Evolutionary conservation across 2,888 invertebrate species (phyloP).

Genomic region (Hydroisotoma schaefferi): DNA sequence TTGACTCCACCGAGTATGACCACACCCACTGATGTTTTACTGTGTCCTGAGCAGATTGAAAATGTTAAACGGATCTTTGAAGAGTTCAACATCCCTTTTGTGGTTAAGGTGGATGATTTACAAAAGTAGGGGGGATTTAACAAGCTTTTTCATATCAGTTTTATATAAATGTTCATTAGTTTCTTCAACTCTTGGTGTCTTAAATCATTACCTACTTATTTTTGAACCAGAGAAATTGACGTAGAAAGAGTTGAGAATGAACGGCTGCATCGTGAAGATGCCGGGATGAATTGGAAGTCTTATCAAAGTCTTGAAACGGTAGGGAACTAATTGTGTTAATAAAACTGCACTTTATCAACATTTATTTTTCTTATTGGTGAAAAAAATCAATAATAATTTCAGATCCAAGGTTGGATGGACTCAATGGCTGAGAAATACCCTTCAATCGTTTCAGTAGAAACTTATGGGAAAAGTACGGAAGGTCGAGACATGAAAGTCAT

Average conservation of each 20-base stretch:
- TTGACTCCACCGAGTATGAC: conserved; percentile 59
- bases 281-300: conserved; percentile 36
- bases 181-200: background rate
- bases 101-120: conserved; percentile 30
- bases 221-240: conserved; percentile 5
- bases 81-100: conserved; percentile 29
- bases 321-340: no score
- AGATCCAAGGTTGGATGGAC: conserved; percentile 56
- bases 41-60: conserved; percentile 61
- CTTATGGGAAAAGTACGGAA: conserved; percentile 70
- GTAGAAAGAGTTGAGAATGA: conserved; percentile 7
- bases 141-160: no score
- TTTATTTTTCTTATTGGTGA: background rate
- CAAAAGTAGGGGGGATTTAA: conserved; percentile 36
- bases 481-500: conserved; percentile 67
- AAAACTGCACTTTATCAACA: background rate
- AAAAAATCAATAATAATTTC: no score
- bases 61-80: conserved; percentile 31
- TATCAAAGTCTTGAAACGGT: conserved; percentile 43
- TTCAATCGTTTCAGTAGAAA: conserved; percentile 63
- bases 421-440: conserved; percentile 64
- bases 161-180: no score
- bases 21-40: conserved; percentile 65
- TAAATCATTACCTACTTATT: background rate
- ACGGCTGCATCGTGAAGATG: background rate